A percentile compares a stretch with the other conserved stretches of the same genome.
These are phyloP conservation scores for Mycetomoellerius zeteki DNA, from an alignment of 1,140 invertebrate genomes.

Conservation along the genomic window DNA sequence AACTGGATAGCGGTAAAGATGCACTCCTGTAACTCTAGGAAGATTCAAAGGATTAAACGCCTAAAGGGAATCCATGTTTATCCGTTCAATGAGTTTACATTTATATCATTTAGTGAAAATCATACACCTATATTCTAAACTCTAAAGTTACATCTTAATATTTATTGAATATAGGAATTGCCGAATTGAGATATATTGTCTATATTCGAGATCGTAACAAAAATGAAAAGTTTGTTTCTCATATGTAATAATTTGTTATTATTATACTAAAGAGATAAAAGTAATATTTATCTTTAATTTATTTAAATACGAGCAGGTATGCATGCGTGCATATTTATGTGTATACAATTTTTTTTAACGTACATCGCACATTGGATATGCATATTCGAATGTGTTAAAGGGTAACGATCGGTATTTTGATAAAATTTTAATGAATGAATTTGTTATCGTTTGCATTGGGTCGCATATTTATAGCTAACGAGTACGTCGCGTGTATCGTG, in stretches of 20 bases:
- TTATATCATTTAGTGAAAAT: conserved; percentile 14
- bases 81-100: conserved; percentile 10
- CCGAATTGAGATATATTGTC: background rate
- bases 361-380: background rate
- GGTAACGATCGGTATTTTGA: background rate
- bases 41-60: conserved; percentile 47
- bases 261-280: background rate
- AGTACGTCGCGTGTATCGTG: background rate
- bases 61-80: conserved; percentile 20
- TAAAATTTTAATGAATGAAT: conserved; percentile 32
- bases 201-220: background rate
- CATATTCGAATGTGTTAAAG: background rate
- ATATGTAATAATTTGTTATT: background rate
- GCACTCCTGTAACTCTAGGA: background rate
- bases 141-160: background rate
- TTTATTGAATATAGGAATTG: background rate
- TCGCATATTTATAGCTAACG: background rate
- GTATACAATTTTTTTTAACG: background rate
- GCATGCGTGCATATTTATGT: too few relatives aligned
- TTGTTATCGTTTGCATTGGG: conserved; percentile 21
- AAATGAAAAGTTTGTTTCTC: background rate
- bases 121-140: background rate
- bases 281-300: conserved; percentile 12
- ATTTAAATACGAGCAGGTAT: background rate
- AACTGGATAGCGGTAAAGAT: conserved; percentile 33